Percentiles rank a stretch among this genome's conserved stretches.
These are phyloP conservation scores for Kuschelorhynchus macadamiae DNA, from an alignment of 2,888 invertebrate species.

Conservation along the genomic window DNA sequence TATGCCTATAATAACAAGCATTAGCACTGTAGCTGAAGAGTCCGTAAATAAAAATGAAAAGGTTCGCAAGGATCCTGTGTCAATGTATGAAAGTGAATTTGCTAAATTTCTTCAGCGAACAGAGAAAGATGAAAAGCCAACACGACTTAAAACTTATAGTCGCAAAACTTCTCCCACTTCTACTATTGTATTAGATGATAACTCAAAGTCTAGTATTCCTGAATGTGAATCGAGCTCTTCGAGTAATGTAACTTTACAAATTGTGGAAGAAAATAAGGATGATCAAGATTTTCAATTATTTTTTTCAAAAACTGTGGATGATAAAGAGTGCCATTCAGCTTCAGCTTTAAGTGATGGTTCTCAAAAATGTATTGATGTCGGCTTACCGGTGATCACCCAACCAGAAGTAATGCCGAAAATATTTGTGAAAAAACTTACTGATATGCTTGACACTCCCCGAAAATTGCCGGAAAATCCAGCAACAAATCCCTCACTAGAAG, in stretches of 20 bases:
- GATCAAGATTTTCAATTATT: not conserved
- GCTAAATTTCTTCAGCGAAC: slow-evolving; percentile 19
- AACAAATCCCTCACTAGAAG: not conserved
- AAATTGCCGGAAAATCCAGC: not conserved
- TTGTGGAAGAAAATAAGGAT: slow-evolving; percentile 13
- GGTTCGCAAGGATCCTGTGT: not conserved
- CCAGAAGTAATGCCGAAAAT: slow-evolving; percentile 36
- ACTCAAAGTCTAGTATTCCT: too few relatives aligned
- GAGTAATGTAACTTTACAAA: too few relatives aligned
- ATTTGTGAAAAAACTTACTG: slow-evolving; percentile 41
- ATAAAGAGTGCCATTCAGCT: not conserved
- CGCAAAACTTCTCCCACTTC: too few relatives aligned
- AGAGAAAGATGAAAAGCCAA: not conserved
- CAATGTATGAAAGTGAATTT: slow-evolving; percentile 29
- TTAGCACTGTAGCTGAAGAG: slow-evolving; percentile 22
- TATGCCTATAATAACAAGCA: slow-evolving; percentile 30
- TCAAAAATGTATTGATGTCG: not conserved
- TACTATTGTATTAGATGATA: not conserved
- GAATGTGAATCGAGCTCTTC: too few relatives aligned
- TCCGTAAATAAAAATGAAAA: slow-evolving; percentile 13
- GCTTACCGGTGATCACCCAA: not conserved
- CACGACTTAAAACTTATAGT: too few relatives aligned
- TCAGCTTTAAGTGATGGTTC: not conserved
- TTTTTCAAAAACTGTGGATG: not conserved
- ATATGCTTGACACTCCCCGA: slow-evolving; percentile 14